Percentiles rank a stretch among this genome's conserved stretches.
These are phyloP conservation scores for Mirza zaza DNA, from an alignment of 2,113 vertebrate genomes.

Conservation along the genomic window DNA sequence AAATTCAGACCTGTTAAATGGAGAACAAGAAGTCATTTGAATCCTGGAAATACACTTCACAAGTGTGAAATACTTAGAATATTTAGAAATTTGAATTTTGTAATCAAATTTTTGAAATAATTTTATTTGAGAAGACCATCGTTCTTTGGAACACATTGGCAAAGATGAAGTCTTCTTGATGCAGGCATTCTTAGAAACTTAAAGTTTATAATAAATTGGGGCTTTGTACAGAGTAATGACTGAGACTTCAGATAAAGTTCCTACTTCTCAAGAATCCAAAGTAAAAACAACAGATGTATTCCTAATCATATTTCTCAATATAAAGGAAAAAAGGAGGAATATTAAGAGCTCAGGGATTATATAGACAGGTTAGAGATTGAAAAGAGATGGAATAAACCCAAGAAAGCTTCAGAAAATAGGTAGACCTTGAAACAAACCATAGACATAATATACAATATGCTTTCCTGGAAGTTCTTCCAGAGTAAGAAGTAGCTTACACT, in stretches of 20 bases:
- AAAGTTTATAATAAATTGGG: not conserved
- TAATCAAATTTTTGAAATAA: not conserved
- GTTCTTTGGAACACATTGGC: not conserved
- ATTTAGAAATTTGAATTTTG: not conserved
- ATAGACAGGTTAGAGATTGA: not conserved
- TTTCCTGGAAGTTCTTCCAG: not conserved
- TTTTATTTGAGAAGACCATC: not conserved
- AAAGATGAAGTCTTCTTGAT: not conserved
- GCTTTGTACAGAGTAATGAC: not conserved
- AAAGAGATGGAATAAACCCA: not conserved
- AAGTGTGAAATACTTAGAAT: not conserved
- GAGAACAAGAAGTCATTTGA: not conserved
- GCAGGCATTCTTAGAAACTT: not conserved
- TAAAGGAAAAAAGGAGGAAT: conserved; percentile 31
- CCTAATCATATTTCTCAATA: conserved; percentile 21
- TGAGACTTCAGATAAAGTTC: conserved; percentile 5
- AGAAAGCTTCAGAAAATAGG: conserved; percentile 31
- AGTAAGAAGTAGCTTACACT: not conserved
- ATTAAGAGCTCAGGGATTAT: conserved; percentile 48
- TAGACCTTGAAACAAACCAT: conserved; percentile 46
- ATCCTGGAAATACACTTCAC: not conserved
- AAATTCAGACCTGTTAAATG: not conserved
- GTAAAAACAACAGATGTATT: not conserved
- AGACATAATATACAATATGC: not conserved
- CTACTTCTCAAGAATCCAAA: conserved; percentile 2